A percentile compares a stretch with the other conserved stretches of the same genome.
Evolutionary conservation across 2,113 vertebrate genomes (phyloP).

Genomic region (Seriola rivoliana): DNA sequence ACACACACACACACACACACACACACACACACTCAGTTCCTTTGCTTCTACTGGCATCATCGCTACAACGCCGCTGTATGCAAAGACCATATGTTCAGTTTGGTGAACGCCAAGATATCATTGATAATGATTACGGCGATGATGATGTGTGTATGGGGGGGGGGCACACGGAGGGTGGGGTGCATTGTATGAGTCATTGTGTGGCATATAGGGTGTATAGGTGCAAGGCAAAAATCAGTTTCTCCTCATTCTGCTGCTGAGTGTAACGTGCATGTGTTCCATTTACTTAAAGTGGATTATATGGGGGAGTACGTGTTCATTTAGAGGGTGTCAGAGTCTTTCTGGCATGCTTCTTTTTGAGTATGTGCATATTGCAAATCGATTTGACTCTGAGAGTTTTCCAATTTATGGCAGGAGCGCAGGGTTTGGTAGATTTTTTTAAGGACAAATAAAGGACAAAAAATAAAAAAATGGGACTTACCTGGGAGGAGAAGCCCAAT

Average conservation of each 20-base stretch:
- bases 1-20: conserved; percentile 27
- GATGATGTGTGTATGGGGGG: conserved; percentile 68
- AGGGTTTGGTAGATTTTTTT: conserved; percentile 27
- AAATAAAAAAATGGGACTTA: conserved; percentile 69
- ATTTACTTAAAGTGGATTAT: conserved; percentile 47
- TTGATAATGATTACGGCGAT: conserved; percentile 58
- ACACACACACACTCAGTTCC: conserved; percentile 35
- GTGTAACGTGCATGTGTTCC: conserved; percentile 55
- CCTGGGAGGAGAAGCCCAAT: conserved; percentile 65
- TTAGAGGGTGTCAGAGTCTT: conserved; percentile 41
- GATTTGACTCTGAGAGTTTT: not conserved
- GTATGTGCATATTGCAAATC: conserved; percentile 3
- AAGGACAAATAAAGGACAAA: conserved; percentile 13
- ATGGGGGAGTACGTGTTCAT: conserved; percentile 39
- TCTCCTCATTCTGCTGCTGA: conserved; percentile 16
- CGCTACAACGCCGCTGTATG: conserved; percentile 35
- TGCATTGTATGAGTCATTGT: conserved; percentile 42
- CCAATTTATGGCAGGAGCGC: not conserved
- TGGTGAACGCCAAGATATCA: conserved; percentile 62
- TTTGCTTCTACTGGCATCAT: conserved; percentile 46
- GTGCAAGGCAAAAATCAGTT: conserved; percentile 19
- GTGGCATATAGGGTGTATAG: conserved; percentile 21
- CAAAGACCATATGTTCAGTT: conserved; percentile 65
- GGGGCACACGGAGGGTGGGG: conserved; percentile 24
- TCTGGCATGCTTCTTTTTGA: conserved; percentile 9